phyloP scores from a whole-genome alignment of 2,888 invertebrate genomes.

The Acleris cristana region DNA sequence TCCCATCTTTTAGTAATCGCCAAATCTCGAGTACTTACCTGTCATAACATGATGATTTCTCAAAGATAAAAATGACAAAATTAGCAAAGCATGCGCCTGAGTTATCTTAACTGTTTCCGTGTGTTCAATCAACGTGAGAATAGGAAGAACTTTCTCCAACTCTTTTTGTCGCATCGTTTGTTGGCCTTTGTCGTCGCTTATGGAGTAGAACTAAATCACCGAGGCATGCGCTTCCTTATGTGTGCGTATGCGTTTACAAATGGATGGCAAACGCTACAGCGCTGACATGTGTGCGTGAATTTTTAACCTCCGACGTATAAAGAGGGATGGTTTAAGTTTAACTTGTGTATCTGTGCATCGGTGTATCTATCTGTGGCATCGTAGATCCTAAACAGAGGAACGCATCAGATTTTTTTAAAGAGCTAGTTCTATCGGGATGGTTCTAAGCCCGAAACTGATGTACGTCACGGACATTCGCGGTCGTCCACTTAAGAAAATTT shows the following conservation, averaged over 20 bases:
- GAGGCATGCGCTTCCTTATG: constrained; percentile 40
- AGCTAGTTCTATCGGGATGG: too few relatives aligned
- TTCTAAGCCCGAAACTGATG: too few relatives aligned
- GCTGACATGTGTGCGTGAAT: too few relatives aligned
- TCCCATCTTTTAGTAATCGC: not conserved
- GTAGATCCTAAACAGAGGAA: too few relatives aligned
- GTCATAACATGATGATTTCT: constrained; percentile 21
- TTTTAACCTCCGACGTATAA: too few relatives aligned
- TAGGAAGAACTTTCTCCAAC: constrained; percentile 70
- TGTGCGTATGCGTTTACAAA: constrained; percentile 17
- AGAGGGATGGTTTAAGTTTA: too few relatives aligned
- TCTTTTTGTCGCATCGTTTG: constrained; percentile 34
- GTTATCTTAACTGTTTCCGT: constrained; percentile 51
- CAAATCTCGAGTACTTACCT: constrained; percentile 20
- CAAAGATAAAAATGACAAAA: constrained; percentile 30
- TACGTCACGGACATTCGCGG: too few relatives aligned
- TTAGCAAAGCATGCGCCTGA: constrained; percentile 34
- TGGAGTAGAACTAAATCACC: constrained; percentile 13
- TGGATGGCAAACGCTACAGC: not conserved
- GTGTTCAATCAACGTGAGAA: constrained; percentile 67
- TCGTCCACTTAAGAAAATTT: too few relatives aligned
- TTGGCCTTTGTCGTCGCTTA: constrained; percentile 30
- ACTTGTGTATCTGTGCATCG: too few relatives aligned
- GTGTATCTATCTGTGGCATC: too few relatives aligned
- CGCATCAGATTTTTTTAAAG: too few relatives aligned